A percentile compares a stretch with the other conserved stretches of the same genome.
These are phyloP conservation scores for Ichneumoninae sp. DNA, from an alignment of 2,888 invertebrate species.

Conservation along the genomic window DNA sequence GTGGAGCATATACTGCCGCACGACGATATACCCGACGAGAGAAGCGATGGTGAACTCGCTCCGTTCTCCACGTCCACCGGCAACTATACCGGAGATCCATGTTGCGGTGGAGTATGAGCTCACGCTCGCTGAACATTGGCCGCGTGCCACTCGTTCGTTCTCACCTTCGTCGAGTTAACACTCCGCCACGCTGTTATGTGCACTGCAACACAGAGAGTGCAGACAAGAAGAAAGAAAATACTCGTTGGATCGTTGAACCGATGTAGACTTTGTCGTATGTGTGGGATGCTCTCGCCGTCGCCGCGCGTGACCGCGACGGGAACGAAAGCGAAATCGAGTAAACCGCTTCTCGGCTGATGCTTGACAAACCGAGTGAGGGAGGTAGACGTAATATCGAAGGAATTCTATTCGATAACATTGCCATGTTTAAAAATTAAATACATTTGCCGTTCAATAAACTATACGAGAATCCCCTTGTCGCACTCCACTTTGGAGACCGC, in stretches of 20 bases:
- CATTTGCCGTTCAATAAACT: background rate
- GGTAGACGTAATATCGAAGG: background rate
- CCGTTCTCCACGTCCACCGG: background rate
- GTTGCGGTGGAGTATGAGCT: conserved; percentile 35
- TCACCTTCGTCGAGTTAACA: conserved; percentile 61
- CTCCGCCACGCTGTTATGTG: conserved; percentile 42
- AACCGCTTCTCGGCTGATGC: conserved; percentile 41
- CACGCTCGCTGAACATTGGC: conserved; percentile 19
- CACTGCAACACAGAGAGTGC: conserved; percentile 9
- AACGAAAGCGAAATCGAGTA: conserved; percentile 51
- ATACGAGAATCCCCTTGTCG: background rate
- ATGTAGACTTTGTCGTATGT: conserved; percentile 14
- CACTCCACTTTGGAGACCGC: background rate
- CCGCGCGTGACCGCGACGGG: conserved; percentile 53
- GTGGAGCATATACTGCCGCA: conserved; percentile 9
- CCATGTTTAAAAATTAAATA: background rate
- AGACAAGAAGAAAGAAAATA: conserved; percentile 50
- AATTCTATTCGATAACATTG: background rate
- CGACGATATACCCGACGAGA: background rate
- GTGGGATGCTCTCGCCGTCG: background rate
- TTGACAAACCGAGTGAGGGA: conserved; percentile 20
- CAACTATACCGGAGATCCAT: conserved; percentile 5
- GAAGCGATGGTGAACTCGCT: conserved; percentile 27
- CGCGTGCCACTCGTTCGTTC: conserved; percentile 46
- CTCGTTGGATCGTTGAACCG: conserved; percentile 63